Conservation (phyloP, 2,888 invertebrate genomes). For the Periphyllus acericola region DNA sequence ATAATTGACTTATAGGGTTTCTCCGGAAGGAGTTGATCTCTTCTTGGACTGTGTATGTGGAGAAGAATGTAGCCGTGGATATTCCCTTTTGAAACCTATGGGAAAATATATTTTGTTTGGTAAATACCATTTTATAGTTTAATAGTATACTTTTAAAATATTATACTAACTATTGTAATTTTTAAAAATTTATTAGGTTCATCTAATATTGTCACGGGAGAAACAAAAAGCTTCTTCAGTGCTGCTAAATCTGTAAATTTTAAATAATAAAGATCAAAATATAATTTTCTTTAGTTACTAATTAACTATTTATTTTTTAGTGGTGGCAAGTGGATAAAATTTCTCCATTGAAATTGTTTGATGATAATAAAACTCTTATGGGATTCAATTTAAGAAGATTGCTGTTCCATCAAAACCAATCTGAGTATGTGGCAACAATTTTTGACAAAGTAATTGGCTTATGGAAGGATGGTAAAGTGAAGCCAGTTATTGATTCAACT, state of each 20-base stretch:
- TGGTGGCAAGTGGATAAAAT: constrained; percentile 96
- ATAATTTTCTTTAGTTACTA: not conserved
- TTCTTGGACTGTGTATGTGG: constrained; percentile 89
- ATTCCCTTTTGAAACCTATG: constrained; percentile 84
- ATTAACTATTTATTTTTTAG: constrained; percentile 68
- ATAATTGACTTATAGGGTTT: constrained; percentile 70
- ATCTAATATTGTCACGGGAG: constrained; percentile 88
- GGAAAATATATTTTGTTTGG: constrained; percentile 89
- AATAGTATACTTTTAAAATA: not conserved
- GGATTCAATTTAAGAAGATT: constrained; percentile 86
- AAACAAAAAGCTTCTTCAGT: constrained; percentile 91
- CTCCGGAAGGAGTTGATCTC: constrained; percentile 84
- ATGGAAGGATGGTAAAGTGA: constrained; percentile 82
- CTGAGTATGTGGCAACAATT: constrained; percentile 76
- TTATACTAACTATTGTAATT: not conserved
- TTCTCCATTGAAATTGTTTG: constrained; percentile 86
- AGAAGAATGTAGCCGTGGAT: constrained; percentile 87
- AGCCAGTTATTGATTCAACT: constrained; percentile 84
- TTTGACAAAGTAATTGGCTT: constrained; percentile 79
- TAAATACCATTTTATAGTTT: constrained; percentile 66
- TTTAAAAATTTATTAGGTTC: constrained; percentile 72
- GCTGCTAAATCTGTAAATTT: constrained; percentile 86
- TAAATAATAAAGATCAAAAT: not conserved
- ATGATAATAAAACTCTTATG: constrained; percentile 85
- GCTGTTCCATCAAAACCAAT: constrained; percentile 81